Evolutionary conservation across 2,888 invertebrate genomes (phyloP), one percentile per base, ranked within the genome.

Genomic region (Diachrysia chrysitis): DNA sequence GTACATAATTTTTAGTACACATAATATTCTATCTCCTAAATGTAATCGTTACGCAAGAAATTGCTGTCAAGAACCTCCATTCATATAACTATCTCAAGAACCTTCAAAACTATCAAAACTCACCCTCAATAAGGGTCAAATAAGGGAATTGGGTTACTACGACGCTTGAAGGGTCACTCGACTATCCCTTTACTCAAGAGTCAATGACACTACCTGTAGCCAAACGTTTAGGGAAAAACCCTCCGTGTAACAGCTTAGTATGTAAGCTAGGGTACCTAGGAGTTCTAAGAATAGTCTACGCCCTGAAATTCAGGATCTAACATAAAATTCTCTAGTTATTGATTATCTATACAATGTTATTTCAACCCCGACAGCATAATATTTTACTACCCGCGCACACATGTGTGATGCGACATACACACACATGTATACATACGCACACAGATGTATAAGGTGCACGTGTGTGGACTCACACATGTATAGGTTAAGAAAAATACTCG

Each of bases 301-400:
- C 76, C 76, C 81, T 79, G 76, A 82, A 82, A 78, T 86, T 87
- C 86, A 85, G 85, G 85, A 87, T 87, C 86, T 85, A 87, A 88
- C 92, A 91, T 93, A 92, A 92, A 93, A 93, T 91, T 89, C 88
- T 80, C 80, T 85, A 83, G 90, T 91, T 95, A 95, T 95, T 95
- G 95, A 95, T 95, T 95, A 95, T 94, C 95, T 93, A 95, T 95
- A 95, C 95, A 95, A 95, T 95, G 95, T 95, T 95, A 95, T 95
- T 95, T 93, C 94, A 89, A 93, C 93, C 90, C 89, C 94, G 93
- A 93, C 94, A 93, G 95, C 94, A 94, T 95, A 95, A 95, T 95
- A 95, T 95, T 95, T 95, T 95, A 95, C 94, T 94, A 93, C 93
- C 95, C 91, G 82, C 82, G 83, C 85, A 73, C 90, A 88, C 89